These are phyloP conservation scores for Paralichthys olivaceus DNA, from an alignment of 2,113 vertebrate species.

Conservation along the genomic window DNA sequence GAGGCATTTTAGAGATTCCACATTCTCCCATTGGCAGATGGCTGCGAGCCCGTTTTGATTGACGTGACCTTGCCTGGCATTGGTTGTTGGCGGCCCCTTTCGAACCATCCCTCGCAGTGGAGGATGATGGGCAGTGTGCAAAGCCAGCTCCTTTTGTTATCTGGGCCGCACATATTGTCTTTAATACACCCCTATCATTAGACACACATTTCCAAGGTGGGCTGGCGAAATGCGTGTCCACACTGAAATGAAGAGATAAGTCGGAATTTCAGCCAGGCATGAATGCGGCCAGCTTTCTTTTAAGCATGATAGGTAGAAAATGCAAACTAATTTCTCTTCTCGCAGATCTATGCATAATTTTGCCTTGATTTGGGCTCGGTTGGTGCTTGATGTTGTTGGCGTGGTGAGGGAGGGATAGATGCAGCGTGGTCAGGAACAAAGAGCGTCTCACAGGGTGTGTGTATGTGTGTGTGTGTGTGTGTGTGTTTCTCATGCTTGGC, in stretches of 20 bases:
- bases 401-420: conserved; percentile 43
- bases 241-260: conserved; percentile 66
- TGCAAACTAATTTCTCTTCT: conserved; percentile 49
- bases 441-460: conserved; percentile 20
- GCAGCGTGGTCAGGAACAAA: conserved; percentile 59
- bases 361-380: conserved; percentile 51
- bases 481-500: conserved; percentile 32
- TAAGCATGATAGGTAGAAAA: conserved; percentile 51
- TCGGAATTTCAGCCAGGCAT: conserved; percentile 31
- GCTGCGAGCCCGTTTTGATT: conserved; percentile 43
- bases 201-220: conserved; percentile 60
- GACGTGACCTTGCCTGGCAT: conserved; percentile 63
- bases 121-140: conserved; percentile 48
- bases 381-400: conserved; percentile 58
- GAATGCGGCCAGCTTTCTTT: conserved; percentile 26
- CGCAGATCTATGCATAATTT: conserved; percentile 63
- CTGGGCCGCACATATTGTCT: conserved; percentile 64
- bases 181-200: conserved; percentile 62
- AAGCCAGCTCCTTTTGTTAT: conserved; percentile 68
- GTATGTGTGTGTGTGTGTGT: conserved; percentile 7
- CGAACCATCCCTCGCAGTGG: conserved; percentile 34
- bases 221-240: conserved; percentile 41
- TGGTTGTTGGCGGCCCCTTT: conserved; percentile 21
- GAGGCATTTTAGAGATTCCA: conserved; percentile 31
- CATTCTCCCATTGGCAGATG: conserved; percentile 48